Conservation (phyloP, 2,888 invertebrate species). For the Diplazon laetatorius region DNA sequence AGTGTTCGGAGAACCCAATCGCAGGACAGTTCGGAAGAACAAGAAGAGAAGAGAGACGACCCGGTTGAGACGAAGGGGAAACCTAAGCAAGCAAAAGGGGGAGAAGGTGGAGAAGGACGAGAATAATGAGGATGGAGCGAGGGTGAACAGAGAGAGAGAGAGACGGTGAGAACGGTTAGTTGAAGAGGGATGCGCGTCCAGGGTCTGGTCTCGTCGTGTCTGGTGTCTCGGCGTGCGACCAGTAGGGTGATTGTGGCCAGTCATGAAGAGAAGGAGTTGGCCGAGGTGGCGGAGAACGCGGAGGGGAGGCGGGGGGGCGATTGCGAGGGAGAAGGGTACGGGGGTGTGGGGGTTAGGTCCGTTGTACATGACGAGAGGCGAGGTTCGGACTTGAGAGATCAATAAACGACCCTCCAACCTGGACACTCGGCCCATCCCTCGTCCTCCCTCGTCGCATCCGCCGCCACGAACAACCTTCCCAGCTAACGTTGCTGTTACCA, state of each 20-base stretch:
- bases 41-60: slow-evolving; percentile 37
- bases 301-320: too few relatives aligned
- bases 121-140: slow-evolving; percentile 67
- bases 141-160: slow-evolving; percentile 58
- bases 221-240: slow-evolving; percentile 80
- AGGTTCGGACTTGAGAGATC: slow-evolving; percentile 82
- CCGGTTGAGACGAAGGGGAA: slow-evolving; percentile 36
- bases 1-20: slow-evolving; percentile 39
- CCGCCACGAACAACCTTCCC: slow-evolving; percentile 73
- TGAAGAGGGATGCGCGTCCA: slow-evolving; percentile 45
- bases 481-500: slow-evolving; percentile 38
- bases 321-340: slow-evolving; percentile 72
- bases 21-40: slow-evolving; percentile 44
- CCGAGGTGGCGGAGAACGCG: slow-evolving; percentile 57
- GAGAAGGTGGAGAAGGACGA: slow-evolving; percentile 41
- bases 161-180: slow-evolving; percentile 64
- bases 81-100: slow-evolving; percentile 66
- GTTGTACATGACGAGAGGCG: slow-evolving; percentile 77
- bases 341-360: slow-evolving; percentile 75
- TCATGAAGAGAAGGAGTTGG: slow-evolving; percentile 71
- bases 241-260: slow-evolving; percentile 80
- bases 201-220: slow-evolving; percentile 79
- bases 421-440: slow-evolving; percentile 75
- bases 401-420: slow-evolving; percentile 83
- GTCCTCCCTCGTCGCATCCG: slow-evolving; percentile 73